Conservation (phyloP, 1,140 invertebrate genomes). For the Drosophila paulistorum region DNA sequence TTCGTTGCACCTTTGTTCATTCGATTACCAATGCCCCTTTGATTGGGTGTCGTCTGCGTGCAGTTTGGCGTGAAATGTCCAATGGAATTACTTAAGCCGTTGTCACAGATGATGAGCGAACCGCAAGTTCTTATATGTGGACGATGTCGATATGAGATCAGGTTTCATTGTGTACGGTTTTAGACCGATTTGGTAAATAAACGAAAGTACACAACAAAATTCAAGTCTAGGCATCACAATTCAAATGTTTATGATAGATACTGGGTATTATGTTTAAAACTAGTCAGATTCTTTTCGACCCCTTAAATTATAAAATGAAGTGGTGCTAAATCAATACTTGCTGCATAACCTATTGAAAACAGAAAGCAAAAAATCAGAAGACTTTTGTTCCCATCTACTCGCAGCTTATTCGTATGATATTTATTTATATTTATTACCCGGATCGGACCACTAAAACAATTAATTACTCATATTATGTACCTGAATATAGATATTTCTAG, state of each 20-base stretch:
- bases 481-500: too few species aligned
- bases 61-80: constrained; percentile 78
- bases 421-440: too few species aligned
- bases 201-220: background rate
- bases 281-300: too few species aligned
- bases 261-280: too few species aligned
- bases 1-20: constrained; percentile 33
- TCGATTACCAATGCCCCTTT: constrained; percentile 44
- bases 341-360: too few species aligned
- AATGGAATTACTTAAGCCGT: constrained; percentile 70
- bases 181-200: constrained; percentile 5
- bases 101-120: constrained; percentile 77
- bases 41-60: constrained; percentile 79
- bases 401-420: too few species aligned
- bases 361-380: too few species aligned
- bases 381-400: too few species aligned
- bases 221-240: background rate
- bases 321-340: too few species aligned
- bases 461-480: too few species aligned
- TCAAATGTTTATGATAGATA: background rate
- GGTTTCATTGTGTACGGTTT: constrained; percentile 40
- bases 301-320: too few species aligned
- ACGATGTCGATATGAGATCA: constrained; percentile 33
- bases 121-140: constrained; percentile 66
- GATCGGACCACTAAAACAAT: too few species aligned